These are phyloP conservation scores for Pelobates cultripes DNA, from an alignment of 2,797 vertebrate genomes.

Conservation along the genomic window DNA sequence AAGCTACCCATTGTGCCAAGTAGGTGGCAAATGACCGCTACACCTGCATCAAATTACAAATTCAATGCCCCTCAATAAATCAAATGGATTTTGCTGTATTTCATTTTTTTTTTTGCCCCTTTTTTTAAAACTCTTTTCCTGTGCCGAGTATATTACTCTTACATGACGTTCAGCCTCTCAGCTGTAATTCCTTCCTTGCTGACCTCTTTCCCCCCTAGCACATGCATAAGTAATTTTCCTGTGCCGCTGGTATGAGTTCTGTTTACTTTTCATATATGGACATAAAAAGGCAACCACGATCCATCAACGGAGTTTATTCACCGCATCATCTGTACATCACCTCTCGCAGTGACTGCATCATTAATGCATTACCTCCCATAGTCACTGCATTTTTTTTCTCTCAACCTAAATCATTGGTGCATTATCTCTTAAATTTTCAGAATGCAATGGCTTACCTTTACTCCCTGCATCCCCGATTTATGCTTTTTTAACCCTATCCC, in stretches of 20 bases:
- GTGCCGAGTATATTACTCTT: background rate
- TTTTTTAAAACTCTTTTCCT: background rate
- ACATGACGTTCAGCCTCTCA: slow-evolving; percentile 7
- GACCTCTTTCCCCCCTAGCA: background rate
- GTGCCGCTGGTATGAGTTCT: background rate
- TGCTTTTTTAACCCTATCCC: background rate
- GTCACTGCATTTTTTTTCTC: slow-evolving; percentile 31
- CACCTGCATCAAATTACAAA: background rate
- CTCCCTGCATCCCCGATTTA: slow-evolving; percentile 6
- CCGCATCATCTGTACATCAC: slow-evolving; percentile 30
- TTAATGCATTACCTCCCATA: background rate
- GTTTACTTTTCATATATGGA: slow-evolving; percentile 20
- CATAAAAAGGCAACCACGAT: background rate
- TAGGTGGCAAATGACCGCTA: background rate
- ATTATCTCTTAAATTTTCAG: background rate
- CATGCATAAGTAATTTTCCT: background rate
- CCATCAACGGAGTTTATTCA: slow-evolving; percentile 17
- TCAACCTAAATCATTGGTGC: background rate
- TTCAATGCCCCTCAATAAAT: background rate
- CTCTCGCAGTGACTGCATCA: slow-evolving; percentile 8
- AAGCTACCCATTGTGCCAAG: background rate
- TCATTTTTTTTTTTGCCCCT: background rate
- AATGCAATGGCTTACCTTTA: slow-evolving; percentile 10
- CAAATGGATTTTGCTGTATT: background rate
- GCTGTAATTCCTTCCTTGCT: background rate